Percentiles rank a stretch among this genome's conserved stretches.
Evolutionary conservation across 2,888 invertebrate genomes (phyloP).

Genomic region (Pterobdella sp.): DNA sequence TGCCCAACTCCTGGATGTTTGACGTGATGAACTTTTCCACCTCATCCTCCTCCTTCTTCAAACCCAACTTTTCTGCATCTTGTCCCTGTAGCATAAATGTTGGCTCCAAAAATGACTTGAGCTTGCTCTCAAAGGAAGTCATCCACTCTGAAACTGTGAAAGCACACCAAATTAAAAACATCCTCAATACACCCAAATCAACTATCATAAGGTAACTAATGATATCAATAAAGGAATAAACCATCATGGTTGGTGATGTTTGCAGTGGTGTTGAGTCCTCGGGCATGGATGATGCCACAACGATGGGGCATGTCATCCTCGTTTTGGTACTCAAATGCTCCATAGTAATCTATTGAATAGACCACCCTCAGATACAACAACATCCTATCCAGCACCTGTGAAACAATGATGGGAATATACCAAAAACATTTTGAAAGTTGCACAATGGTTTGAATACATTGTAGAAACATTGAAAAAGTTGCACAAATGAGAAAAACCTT

Average conservation of each 20-base stretch:
- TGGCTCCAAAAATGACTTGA: slow-evolving; percentile 77
- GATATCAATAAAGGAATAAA: slow-evolving; percentile 23
- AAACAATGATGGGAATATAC: background rate
- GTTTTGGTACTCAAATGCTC: slow-evolving; percentile 95
- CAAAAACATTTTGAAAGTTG: background rate
- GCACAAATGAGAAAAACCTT: slow-evolving; percentile 55
- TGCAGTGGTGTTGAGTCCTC: slow-evolving; percentile 75
- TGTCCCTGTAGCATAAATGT: slow-evolving; percentile 63
- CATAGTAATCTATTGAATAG: slow-evolving; percentile 97
- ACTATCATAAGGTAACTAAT: background rate
- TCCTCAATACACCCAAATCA: background rate
- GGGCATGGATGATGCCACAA: slow-evolving; percentile 93
- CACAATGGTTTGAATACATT: background rate
- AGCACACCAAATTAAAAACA: background rate
- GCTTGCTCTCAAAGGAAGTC: slow-evolving; percentile 74
- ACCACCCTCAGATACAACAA: slow-evolving; percentile 89
- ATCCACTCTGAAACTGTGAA: slow-evolving; percentile 53
- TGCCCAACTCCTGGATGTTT: slow-evolving; percentile 90
- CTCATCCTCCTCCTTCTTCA: slow-evolving; percentile 63
- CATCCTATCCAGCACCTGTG: slow-evolving; percentile 63
- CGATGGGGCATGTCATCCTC: slow-evolving; percentile 99
- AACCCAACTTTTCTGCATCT: slow-evolving; percentile 73
- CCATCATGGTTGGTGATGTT: slow-evolving; percentile 57
- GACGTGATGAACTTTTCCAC: slow-evolving; percentile 66
- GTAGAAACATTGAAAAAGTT: background rate